phyloP scores from a whole-genome alignment of 2,113 vertebrate genomes.

The Zosterops lateralis region DNA sequence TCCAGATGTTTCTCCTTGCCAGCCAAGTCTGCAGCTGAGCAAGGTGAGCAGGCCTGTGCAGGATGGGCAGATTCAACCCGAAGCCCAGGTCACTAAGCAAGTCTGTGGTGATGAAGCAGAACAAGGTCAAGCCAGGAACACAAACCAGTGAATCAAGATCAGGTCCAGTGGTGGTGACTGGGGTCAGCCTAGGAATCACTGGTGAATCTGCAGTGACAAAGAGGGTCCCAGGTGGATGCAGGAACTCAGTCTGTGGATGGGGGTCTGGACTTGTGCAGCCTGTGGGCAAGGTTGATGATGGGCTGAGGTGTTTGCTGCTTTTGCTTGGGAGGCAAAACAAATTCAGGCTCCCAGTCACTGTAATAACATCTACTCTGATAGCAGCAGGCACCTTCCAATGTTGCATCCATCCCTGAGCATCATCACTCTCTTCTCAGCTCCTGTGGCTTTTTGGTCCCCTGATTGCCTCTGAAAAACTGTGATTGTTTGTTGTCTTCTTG shows the following conservation, averaged over 20 bases:
- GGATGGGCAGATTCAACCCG: background rate
- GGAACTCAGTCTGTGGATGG: background rate
- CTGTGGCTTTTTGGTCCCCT: background rate
- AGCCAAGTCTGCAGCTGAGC: background rate
- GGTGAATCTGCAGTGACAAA: background rate
- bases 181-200: background rate
- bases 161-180: background rate
- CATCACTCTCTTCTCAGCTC: background rate
- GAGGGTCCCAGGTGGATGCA: background rate
- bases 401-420: background rate
- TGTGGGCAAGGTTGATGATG: rapidly evolving
- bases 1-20: background rate
- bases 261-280: background rate
- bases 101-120: background rate
- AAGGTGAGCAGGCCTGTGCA: background rate
- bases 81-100: background rate
- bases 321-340: background rate
- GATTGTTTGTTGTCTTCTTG: background rate
- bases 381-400: background rate
- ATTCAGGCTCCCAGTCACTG: background rate
- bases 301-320: background rate
- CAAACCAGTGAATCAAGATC: background rate
- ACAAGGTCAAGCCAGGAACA: background rate
- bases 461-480: background rate
- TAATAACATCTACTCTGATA: background rate